Evolutionary conservation across 2,113 vertebrate species (phyloP).

Genomic region (Poecilia latipinna): DNA sequence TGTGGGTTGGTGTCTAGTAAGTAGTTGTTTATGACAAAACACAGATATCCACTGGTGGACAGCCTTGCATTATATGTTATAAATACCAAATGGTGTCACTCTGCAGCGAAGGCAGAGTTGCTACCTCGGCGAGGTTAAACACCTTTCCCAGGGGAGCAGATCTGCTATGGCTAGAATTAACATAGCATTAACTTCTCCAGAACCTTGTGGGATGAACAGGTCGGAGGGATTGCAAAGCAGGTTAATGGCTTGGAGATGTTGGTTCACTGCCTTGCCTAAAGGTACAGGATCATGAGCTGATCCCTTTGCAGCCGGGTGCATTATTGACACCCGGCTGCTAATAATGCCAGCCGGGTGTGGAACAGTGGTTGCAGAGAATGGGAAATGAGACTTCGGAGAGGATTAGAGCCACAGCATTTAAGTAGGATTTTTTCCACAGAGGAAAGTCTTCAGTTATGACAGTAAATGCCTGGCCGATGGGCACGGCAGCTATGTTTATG

Average conservation of each 20-base stretch:
- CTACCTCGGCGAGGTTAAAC: constrained; percentile 53
- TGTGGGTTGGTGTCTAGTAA: constrained; percentile 18
- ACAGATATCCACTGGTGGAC: constrained; percentile 19
- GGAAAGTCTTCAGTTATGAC: constrained; percentile 13
- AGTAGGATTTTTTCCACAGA: constrained; percentile 32
- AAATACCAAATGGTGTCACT: constrained; percentile 54
- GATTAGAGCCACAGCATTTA: constrained; percentile 39
- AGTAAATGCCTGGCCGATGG: constrained; percentile 43
- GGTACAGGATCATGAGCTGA: constrained; percentile 50
- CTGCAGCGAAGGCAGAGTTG: constrained; percentile 22
- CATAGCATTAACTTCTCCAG: constrained; percentile 29
- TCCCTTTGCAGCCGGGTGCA: too few relatives aligned
- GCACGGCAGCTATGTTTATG: constrained; percentile 31
- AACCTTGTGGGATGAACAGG: constrained; percentile 21
- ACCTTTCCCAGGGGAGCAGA: constrained; percentile 34
- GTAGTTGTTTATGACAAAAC: constrained; percentile 8
- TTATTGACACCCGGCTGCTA: constrained; percentile 31
- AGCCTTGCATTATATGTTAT: constrained; percentile 40
- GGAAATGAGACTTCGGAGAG: constrained; percentile 38
- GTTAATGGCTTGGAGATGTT: constrained; percentile 59
- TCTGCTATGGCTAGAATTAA: constrained; percentile 44
- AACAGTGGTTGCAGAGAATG: constrained; percentile 13
- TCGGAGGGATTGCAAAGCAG: constrained; percentile 25
- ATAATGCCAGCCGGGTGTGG: constrained; percentile 53
- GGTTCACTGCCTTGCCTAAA: constrained; percentile 49